Conservation (phyloP, 2,888 invertebrate species). For the Spilarctia lutea region DNA sequence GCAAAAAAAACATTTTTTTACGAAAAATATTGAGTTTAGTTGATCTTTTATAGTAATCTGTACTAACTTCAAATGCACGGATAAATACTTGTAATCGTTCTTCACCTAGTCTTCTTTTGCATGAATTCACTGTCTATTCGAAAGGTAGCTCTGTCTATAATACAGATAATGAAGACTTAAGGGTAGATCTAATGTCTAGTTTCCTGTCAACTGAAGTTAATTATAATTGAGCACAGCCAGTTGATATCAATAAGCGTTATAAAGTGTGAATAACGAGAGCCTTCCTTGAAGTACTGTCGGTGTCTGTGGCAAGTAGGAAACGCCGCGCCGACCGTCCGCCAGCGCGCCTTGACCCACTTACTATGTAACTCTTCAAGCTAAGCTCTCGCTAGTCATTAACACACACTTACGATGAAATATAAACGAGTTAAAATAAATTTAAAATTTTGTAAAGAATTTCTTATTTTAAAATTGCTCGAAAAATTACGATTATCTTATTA, state of each 20-base stretch:
- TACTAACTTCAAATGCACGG: background rate
- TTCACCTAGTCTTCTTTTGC: background rate
- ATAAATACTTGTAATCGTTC: background rate
- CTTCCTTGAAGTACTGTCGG: slow-evolving; percentile 72
- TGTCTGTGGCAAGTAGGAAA: slow-evolving; percentile 74
- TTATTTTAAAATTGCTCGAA: background rate
- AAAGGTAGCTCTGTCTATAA: background rate
- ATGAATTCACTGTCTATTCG: background rate
- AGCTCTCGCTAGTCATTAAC: slow-evolving; percentile 66
- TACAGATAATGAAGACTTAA: background rate
- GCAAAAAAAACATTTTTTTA: background rate
- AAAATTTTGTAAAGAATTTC: background rate
- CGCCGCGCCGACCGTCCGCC: slow-evolving; percentile 69
- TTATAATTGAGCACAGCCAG: slow-evolving; percentile 26
- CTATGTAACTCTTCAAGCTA: slow-evolving; percentile 52
- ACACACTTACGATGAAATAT: slow-evolving; percentile 61
- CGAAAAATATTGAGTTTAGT: background rate
- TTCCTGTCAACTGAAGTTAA: background rate
- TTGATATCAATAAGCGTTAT: slow-evolving; percentile 62
- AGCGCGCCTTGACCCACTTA: slow-evolving; percentile 82
- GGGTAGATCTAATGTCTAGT: background rate
- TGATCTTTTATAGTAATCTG: background rate
- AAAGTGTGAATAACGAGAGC: slow-evolving; percentile 72
- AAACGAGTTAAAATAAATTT: slow-evolving; percentile 7
- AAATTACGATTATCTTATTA: background rate